These are phyloP conservation scores for Phalacrocorax aristotelis DNA, from an alignment of 2,113 vertebrate genomes.

Conservation along the genomic window DNA sequence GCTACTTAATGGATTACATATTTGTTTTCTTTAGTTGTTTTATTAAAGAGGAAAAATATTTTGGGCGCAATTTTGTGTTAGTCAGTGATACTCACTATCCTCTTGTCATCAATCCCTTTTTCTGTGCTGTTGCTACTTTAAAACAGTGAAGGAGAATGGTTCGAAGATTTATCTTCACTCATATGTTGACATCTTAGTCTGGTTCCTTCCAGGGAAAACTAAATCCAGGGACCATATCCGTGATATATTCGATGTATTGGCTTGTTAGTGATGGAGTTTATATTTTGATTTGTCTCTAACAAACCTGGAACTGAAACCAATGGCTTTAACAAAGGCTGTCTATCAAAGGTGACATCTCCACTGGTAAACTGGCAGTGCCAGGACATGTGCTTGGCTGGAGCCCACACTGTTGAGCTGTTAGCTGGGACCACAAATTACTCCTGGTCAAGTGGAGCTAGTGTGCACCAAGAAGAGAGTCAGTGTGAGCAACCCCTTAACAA, in stretches of 20 bases:
- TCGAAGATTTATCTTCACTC: not conserved
- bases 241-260: not conserved
- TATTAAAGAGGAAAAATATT: not conserved
- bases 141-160: not conserved
- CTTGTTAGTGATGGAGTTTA: not conserved
- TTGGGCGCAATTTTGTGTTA: not conserved
- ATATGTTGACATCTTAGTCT: not conserved
- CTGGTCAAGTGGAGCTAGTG: not conserved
- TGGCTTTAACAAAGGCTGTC: not conserved
- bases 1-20: not conserved
- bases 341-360: not conserved
- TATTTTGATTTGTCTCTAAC: not conserved
- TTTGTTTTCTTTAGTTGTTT: not conserved
- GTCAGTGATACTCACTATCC: not conserved
- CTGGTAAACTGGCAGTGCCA: not conserved
- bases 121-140: not conserved
- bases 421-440: not conserved
- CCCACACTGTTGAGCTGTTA: not conserved
- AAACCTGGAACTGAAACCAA: not conserved
- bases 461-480: not conserved
- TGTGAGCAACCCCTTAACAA: not conserved
- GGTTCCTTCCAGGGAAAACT: not conserved
- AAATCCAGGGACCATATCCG: not conserved
- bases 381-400: not conserved
- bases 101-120: not conserved